Conservation (phyloP, 2,888 invertebrate genomes). For the Drosophila conformis region DNA sequence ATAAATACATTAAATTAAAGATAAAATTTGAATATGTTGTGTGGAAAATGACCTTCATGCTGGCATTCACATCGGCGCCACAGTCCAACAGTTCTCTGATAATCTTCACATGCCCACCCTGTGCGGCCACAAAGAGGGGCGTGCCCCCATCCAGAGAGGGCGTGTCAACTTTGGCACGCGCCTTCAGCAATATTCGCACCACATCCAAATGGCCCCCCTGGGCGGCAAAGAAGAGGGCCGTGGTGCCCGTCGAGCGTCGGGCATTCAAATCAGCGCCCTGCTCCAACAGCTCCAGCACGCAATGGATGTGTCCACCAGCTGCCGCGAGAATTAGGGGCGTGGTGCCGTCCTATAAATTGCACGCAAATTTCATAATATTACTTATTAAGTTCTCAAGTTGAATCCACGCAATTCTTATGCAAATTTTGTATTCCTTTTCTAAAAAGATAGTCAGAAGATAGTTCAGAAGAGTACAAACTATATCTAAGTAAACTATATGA, state of each 20-base stretch:
- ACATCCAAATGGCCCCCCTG: slow-evolving; percentile 96
- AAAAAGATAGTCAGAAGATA: neutral
- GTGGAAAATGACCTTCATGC: slow-evolving; percentile 89
- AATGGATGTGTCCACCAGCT: slow-evolving; percentile 95
- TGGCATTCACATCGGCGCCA: slow-evolving; percentile 92
- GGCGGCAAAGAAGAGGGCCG: slow-evolving; percentile 96
- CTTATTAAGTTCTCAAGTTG: neutral
- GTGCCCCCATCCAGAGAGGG: slow-evolving; percentile 97
- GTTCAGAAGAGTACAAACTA: too few relatives aligned
- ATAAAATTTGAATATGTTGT: neutral
- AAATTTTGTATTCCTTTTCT: neutral
- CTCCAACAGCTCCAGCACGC: slow-evolving; percentile 92
- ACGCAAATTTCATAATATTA: neutral
- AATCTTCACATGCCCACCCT: slow-evolving; percentile 95
- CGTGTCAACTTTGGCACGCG: slow-evolving; percentile 91
- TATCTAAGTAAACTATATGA: too few relatives aligned
- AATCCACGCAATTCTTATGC: neutral
- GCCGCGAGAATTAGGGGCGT: slow-evolving; percentile 96
- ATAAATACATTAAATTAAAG: neutral
- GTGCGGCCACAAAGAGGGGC: slow-evolving; percentile 95
- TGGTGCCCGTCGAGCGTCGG: slow-evolving; percentile 95
- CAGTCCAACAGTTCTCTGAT: slow-evolving; percentile 93
- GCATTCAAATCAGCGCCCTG: slow-evolving; percentile 96
- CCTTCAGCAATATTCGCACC: slow-evolving; percentile 90
- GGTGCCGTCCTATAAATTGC: slow-evolving; percentile 92